These are phyloP conservation scores for Encarsia formosa DNA, from an alignment of 2,888 invertebrate genomes.

Conservation along the genomic window DNA sequence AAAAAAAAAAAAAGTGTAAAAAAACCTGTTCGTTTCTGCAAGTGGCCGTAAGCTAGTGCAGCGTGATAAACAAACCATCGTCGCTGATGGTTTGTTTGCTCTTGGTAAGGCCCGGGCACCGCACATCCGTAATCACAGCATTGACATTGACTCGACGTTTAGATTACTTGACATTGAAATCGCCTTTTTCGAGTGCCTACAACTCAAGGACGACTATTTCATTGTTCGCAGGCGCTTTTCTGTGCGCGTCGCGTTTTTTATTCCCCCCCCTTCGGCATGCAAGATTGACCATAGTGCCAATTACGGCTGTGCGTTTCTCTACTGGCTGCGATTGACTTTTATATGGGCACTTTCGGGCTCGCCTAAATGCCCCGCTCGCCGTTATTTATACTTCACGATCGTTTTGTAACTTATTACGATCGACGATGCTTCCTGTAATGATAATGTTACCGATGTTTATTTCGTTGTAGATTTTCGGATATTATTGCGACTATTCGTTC, in stretches of 20 bases:
- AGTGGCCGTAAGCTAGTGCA: too few species aligned
- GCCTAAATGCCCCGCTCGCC: too few species aligned
- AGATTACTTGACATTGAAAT: slow-evolving; percentile 26
- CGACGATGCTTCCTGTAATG: too few species aligned
- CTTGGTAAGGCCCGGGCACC: slow-evolving; percentile 12
- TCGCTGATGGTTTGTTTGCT: not conserved
- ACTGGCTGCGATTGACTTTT: too few species aligned
- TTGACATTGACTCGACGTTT: slow-evolving; percentile 24
- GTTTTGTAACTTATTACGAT: too few species aligned
- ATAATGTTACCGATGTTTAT: too few species aligned
- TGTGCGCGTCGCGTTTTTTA: not conserved
- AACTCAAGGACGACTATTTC: slow-evolving; percentile 23
- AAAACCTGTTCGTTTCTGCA: too few species aligned
- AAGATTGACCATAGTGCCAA: not conserved
- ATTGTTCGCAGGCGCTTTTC: slow-evolving; percentile 4
- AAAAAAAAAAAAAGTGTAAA: not conserved
- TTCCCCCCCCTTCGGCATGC: not conserved
- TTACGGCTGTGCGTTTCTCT: too few species aligned
- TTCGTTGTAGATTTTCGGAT: too few species aligned
- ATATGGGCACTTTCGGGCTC: too few species aligned
- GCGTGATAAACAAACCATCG: not conserved
- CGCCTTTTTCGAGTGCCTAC: slow-evolving; percentile 13
- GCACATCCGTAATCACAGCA: slow-evolving; percentile 15
- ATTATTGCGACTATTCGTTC: too few species aligned
- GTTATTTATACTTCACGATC: too few species aligned